phyloP scores from a whole-genome alignment of 2,888 invertebrate species.

The Spilosoma lubricipeda region DNA sequence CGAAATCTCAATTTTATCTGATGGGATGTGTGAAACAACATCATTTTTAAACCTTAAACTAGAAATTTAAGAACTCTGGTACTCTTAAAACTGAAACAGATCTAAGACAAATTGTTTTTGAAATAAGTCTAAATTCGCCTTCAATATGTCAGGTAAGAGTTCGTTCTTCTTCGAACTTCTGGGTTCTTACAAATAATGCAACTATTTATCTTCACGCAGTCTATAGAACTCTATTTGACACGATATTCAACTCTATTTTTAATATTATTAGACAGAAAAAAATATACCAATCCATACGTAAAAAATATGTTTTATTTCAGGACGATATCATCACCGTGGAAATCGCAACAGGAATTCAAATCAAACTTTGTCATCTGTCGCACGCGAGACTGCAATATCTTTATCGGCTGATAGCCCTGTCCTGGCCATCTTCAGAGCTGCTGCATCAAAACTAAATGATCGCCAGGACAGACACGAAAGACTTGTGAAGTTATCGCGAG shows the following conservation, averaged over 20 bases:
- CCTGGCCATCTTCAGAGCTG: conserved; percentile 88
- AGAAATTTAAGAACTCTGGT: background rate
- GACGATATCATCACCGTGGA: conserved; percentile 63
- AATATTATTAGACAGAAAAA: background rate
- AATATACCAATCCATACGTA: background rate
- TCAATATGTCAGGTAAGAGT: conserved; percentile 66
- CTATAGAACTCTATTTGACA: too few species aligned
- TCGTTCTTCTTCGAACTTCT: too few species aligned
- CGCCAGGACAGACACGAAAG: conserved; percentile 94
- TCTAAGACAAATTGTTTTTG: too few species aligned
- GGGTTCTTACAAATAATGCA: too few species aligned
- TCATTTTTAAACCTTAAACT: background rate
- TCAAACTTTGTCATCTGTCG: conserved; percentile 67
- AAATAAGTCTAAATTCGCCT: background rate
- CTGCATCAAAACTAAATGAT: conserved; percentile 88
- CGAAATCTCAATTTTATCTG: too few species aligned
- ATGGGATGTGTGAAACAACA: too few species aligned
- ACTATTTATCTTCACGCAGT: too few species aligned
- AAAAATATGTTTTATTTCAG: conserved; percentile 43
- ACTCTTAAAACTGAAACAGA: too few species aligned
- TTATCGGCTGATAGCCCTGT: conserved; percentile 80
- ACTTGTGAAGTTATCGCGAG: conserved; percentile 92
- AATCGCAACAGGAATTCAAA: conserved; percentile 51
- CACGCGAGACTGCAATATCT: conserved; percentile 66
- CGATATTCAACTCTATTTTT: background rate